phyloP scores from a whole-genome alignment of 2,113 vertebrate species.

The Heterocephalus glaber region DNA sequence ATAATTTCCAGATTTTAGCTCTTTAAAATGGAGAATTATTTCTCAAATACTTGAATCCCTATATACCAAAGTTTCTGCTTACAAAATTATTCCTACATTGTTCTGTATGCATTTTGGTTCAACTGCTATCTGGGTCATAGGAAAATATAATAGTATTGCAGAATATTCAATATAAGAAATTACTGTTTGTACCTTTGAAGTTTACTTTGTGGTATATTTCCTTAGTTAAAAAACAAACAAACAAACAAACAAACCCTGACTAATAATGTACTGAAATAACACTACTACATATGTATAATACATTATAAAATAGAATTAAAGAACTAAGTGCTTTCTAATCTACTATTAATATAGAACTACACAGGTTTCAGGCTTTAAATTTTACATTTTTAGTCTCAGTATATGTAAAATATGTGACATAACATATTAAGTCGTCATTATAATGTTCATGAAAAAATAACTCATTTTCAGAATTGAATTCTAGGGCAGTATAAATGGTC shows the following conservation, averaged over 20 bases:
- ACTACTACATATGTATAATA: background rate
- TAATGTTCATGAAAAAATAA: background rate
- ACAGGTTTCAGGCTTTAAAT: background rate
- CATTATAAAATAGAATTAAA: slow-evolving; percentile 15
- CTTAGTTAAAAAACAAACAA: background rate
- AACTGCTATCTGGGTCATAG: background rate
- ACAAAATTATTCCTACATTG: background rate
- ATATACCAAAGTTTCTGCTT: background rate
- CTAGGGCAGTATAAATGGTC: background rate
- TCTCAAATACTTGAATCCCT: background rate
- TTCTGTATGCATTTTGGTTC: background rate
- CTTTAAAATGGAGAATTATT: slow-evolving; percentile 29
- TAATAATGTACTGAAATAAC: slow-evolving; percentile 1
- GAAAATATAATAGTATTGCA: background rate
- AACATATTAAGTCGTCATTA: slow-evolving; percentile 12
- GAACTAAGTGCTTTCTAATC: slow-evolving; percentile 5
- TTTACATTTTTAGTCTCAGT: background rate
- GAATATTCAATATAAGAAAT: background rate
- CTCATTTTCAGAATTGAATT: slow-evolving; percentile 18
- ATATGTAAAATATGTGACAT: background rate
- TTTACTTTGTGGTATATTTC: slow-evolving; percentile 26
- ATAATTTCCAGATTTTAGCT: background rate
- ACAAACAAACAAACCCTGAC: background rate
- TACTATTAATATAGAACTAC: background rate
- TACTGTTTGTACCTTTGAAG: slow-evolving; percentile 5